A percentile compares a stretch with the other conserved stretches of the same genome.
Evolutionary conservation across 2,113 vertebrate genomes (phyloP).

Genomic region (Phaetusa simplex): DNA sequence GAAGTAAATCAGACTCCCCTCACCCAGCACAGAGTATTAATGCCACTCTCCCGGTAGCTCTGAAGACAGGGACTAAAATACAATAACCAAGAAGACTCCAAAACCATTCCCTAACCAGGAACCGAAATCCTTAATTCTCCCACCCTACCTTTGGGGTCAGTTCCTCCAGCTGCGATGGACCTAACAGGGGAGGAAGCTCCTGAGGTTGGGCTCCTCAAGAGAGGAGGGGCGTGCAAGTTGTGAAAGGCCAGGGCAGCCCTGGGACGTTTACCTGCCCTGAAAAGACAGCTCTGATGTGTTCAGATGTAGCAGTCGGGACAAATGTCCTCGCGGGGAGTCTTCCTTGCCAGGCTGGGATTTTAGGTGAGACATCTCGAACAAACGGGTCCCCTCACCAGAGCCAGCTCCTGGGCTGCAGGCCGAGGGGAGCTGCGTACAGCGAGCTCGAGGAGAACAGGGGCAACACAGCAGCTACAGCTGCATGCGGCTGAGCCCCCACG

Average conservation of each 20-base stretch:
- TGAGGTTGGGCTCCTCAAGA: not conserved
- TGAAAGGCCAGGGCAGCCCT: not conserved
- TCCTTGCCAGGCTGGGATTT: not conserved
- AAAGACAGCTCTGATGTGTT: not conserved
- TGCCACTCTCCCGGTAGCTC: not conserved
- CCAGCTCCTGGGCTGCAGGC: not conserved
- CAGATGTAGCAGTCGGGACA: not conserved
- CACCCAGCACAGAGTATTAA: not conserved
- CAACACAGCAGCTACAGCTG: not conserved
- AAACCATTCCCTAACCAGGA: not conserved
- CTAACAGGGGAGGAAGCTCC: not conserved
- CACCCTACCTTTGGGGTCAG: not conserved
- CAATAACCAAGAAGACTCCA: not conserved
- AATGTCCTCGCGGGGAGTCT: not conserved
- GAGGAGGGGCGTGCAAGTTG: no score
- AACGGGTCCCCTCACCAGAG: not conserved
- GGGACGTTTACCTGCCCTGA: rapidly evolving
- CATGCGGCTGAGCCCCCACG: not conserved
- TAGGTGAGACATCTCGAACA: not conserved
- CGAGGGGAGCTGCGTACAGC: not conserved
- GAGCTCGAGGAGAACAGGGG: not conserved
- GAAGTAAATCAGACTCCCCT: not conserved
- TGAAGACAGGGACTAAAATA: not conserved
- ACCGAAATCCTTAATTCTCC: not conserved
- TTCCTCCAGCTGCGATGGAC: not conserved